Percentiles rank a stretch among this genome's conserved stretches.
Conservation (phyloP, 2,888 invertebrate genomes). For the Orthosia cruda region DNA sequence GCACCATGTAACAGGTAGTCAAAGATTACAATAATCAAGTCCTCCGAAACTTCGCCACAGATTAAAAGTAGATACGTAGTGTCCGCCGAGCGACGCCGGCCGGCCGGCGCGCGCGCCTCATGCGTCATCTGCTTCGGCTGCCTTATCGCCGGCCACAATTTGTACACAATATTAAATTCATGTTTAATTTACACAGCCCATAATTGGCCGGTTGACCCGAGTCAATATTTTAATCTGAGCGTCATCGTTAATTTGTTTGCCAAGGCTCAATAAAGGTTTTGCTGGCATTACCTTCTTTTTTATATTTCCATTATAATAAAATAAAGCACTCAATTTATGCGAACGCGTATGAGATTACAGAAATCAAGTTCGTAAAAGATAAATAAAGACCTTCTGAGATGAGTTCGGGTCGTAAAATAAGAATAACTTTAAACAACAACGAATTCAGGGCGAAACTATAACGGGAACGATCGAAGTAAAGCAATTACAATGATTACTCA, state of each 20-base stretch:
- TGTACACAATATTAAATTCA: constrained; percentile 65
- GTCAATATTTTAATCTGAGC: constrained; percentile 73
- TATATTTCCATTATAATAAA: constrained; percentile 37
- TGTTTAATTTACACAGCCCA: constrained; percentile 68
- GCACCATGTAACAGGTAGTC: constrained; percentile 75
- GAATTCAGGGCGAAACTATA: constrained; percentile 48
- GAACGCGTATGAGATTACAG: constrained; percentile 34
- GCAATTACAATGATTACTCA: constrained; percentile 45
- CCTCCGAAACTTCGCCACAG: constrained; percentile 60
- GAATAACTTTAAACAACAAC: constrained; percentile 45
- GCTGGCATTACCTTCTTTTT: constrained; percentile 52
- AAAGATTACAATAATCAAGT: constrained; percentile 76
- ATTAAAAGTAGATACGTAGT: constrained; percentile 63
- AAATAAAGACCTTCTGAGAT: constrained; percentile 18
- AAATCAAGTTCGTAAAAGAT: constrained; percentile 29
- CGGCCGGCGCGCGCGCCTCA: constrained; percentile 64
- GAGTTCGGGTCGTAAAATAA: constrained; percentile 34
- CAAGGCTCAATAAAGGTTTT: constrained; percentile 72
- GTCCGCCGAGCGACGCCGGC: constrained; percentile 36
- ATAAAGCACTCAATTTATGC: constrained; percentile 41
- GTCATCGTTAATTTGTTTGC: constrained; percentile 74
- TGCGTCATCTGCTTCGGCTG: constrained; percentile 62
- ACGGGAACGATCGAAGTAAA: constrained; percentile 40
- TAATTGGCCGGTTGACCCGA: constrained; percentile 75
- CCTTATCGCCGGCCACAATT: constrained; percentile 71